phyloP scores from a whole-genome alignment of 30 jellyfish, hydroid and myxozoan species.

The Turritopsis dohrnii region DNA sequence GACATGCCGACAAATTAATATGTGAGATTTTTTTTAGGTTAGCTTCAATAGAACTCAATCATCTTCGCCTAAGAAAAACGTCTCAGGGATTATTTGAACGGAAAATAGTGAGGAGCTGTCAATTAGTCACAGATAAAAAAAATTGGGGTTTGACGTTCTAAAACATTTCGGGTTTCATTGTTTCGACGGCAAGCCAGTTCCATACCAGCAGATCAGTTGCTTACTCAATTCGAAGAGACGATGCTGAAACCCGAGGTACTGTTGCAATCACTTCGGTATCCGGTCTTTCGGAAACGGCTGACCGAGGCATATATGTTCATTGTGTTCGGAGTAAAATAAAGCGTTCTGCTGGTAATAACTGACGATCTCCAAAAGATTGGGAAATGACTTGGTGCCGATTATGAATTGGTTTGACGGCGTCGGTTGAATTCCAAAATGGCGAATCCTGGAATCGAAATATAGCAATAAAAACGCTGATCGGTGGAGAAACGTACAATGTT shows the following conservation, averaged over 20 bases:
- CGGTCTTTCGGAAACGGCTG: not conserved
- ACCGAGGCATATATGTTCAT: not conserved
- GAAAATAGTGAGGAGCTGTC: not conserved
- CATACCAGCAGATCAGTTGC: not conserved
- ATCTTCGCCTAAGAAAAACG: no score
- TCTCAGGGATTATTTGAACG: no score
- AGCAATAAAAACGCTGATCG: no score
- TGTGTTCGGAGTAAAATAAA: slow-evolving; percentile 88
- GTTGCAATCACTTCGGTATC: not conserved
- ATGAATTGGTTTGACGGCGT: slow-evolving; percentile 42
- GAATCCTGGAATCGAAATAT: not conserved
- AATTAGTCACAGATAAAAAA: not conserved
- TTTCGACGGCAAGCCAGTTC: not conserved
- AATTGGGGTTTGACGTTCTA: not conserved
- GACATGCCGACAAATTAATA: not conserved
- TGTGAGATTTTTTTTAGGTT: not conserved
- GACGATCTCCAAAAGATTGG: slow-evolving; percentile 81
- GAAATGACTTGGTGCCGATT: slow-evolving; percentile 72
- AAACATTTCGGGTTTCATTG: not conserved
- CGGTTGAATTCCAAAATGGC: not conserved
- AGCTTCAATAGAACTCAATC: no score
- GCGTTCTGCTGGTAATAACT: slow-evolving; percentile 78
- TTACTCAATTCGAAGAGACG: not conserved
- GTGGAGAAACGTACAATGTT: no score
- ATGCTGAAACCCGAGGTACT: not conserved